phyloP scores from a whole-genome alignment of 2,113 vertebrate species.

The Heterotilapia buettikoferi region DNA sequence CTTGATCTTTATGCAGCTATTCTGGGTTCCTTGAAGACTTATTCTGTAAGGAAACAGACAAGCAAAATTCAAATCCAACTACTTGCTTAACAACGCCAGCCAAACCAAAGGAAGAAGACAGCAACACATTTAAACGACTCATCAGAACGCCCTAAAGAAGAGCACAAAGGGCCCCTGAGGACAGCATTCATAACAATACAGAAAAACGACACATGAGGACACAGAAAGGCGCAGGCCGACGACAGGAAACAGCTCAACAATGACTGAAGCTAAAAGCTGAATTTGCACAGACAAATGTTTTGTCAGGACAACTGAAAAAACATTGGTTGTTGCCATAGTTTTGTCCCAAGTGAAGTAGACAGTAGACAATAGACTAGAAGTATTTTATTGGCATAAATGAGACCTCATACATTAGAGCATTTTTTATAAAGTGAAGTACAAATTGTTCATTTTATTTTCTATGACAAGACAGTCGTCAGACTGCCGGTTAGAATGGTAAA shows the following conservation, averaged over 20 bases:
- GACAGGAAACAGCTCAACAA: background rate
- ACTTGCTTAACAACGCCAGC: fast-evolving
- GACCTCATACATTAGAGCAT: background rate
- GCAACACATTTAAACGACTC: background rate
- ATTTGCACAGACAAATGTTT: background rate
- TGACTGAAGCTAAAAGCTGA: background rate
- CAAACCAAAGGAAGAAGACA: background rate
- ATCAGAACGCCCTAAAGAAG: background rate
- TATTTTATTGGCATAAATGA: background rate
- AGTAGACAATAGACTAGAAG: background rate
- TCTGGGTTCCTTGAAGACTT: background rate
- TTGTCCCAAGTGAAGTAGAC: background rate
- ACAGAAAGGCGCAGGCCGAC: background rate
- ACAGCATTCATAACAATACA: background rate
- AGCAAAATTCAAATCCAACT: background rate
- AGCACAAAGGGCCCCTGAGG: background rate
- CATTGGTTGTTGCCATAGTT: background rate
- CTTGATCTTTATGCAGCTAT: background rate
- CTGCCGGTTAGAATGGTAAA: background rate
- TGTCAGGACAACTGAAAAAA: background rate
- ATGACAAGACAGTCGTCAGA: background rate
- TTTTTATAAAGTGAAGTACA: background rate
- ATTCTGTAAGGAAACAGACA: background rate
- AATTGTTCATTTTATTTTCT: background rate
- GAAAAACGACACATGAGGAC: background rate